These are phyloP conservation scores for Lemur catta DNA, from an alignment of 2,797 vertebrate species.

Conservation along the genomic window DNA sequence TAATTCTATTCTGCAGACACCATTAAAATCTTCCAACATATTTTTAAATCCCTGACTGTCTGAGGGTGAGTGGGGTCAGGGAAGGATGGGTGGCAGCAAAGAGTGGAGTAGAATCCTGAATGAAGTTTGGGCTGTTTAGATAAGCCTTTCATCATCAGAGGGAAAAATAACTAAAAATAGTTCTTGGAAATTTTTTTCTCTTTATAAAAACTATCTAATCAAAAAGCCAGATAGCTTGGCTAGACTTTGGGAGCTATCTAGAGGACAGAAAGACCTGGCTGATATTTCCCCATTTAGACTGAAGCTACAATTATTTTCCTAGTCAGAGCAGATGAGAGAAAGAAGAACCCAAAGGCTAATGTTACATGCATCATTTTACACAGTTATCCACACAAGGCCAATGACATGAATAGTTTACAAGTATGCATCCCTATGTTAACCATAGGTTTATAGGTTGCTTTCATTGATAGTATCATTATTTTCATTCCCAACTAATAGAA, in stretches of 20 bases:
- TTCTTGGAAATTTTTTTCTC: not conserved
- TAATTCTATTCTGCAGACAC: constrained; percentile 51
- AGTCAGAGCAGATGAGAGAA: not conserved
- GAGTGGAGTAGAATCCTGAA: constrained; percentile 44
- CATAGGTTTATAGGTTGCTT: not conserved
- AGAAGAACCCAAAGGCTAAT: constrained; percentile 2
- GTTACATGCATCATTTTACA: not conserved
- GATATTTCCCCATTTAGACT: constrained; percentile 41
- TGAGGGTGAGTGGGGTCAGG: constrained; percentile 26
- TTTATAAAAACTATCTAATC: constrained; percentile 43
- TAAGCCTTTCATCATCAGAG: constrained; percentile 28
- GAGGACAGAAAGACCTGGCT: not conserved
- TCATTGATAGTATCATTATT: not conserved
- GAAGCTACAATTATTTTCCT: constrained; percentile 11
- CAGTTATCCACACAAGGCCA: not conserved
- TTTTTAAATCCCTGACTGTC: constrained; percentile 55
- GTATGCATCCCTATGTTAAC: not conserved
- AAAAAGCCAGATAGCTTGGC: constrained; percentile 37
- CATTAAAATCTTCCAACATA: constrained; percentile 50
- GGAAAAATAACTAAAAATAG: constrained; percentile 24
- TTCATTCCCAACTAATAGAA: not conserved
- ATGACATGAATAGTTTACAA: not conserved
- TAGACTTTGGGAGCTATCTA: not conserved
- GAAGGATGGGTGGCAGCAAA: constrained; percentile 19
- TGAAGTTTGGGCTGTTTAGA: constrained; percentile 11